Evolutionary conservation across 92 coral and sea anemone species (phyloP).

Genomic region (Parazoanthus atlanticus): DNA sequence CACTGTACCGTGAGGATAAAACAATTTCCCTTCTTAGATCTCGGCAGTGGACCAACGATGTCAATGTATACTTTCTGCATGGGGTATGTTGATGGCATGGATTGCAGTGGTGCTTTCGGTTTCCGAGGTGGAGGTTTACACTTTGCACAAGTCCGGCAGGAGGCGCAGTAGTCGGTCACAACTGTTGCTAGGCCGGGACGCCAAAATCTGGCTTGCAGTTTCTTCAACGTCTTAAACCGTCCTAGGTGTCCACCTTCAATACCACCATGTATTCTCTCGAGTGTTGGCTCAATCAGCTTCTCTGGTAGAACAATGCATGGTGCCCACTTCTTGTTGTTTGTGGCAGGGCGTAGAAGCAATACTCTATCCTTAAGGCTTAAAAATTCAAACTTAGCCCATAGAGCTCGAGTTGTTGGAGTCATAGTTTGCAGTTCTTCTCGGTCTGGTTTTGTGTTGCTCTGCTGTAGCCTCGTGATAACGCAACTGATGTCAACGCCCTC

Average conservation of each 20-base stretch:
- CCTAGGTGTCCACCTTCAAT: conserved; percentile 47
- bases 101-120: conserved; percentile 60
- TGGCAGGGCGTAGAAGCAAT: conserved; percentile 22
- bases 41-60: conserved; percentile 66
- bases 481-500: conserved; percentile 47
- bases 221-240: conserved; percentile 42
- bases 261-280: conserved; percentile 50
- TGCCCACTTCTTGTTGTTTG: conserved; percentile 31
- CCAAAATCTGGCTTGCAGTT: conserved; percentile 53
- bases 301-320: conserved; percentile 48
- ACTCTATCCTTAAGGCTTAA: conserved; percentile 47
- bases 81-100: conserved; percentile 44
- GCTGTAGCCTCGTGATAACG: conserved; percentile 29
- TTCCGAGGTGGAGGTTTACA: conserved; percentile 51
- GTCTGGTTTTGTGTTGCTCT: conserved; percentile 42
- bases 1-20: conserved; percentile 57
- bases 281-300: conserved; percentile 29
- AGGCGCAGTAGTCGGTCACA: conserved; percentile 36
- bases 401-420: conserved; percentile 43
- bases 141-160: conserved; percentile 45
- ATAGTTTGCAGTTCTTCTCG: conserved; percentile 42
- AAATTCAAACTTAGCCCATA: conserved; percentile 53
- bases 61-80: conserved; percentile 54
- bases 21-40: conserved; percentile 51
- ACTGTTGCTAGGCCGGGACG: conserved; percentile 45